These are phyloP conservation scores for Zosterops hypoxanthus DNA, from an alignment of 2,113 vertebrate genomes.

Conservation along the genomic window DNA sequence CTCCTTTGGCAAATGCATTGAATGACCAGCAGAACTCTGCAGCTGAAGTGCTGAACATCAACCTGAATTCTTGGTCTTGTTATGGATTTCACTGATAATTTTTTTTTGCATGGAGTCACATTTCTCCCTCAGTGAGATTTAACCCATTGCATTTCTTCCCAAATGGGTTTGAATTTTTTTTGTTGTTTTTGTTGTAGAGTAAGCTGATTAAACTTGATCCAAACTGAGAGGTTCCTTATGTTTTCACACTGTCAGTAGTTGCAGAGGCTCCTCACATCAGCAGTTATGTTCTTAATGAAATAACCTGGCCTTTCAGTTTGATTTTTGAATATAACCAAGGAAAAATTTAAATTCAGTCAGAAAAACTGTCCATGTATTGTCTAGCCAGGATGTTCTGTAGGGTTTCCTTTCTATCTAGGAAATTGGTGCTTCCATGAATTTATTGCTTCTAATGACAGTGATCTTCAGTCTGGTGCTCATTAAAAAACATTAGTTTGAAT, in stretches of 20 bases:
- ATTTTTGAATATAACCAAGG: not conserved
- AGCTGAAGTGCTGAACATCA: not conserved
- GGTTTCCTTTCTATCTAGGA: not conserved
- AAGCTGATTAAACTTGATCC: not conserved
- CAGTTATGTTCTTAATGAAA: not conserved
- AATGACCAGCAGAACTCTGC: not conserved
- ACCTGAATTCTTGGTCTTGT: not conserved
- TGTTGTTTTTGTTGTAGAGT: not conserved
- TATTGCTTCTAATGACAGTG: not conserved
- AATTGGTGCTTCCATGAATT: not conserved
- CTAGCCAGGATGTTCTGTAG: not conserved
- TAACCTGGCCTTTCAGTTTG: not conserved
- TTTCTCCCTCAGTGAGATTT: not conserved
- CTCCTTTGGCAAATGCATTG: not conserved
- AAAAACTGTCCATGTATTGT: not conserved
- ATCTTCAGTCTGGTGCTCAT: not conserved
- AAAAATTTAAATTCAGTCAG: not conserved
- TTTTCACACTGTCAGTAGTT: not conserved
- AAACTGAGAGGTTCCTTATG: not conserved
- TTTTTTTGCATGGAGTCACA: not conserved
- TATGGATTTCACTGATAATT: not conserved
- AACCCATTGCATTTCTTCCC: not conserved
- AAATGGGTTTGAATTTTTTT: not conserved
- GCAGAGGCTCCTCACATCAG: not conserved
- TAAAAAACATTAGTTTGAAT: not conserved